Evolutionary conservation across 2,888 invertebrate genomes (phyloP).

Genomic region (Cynaeus angustus): DNA sequence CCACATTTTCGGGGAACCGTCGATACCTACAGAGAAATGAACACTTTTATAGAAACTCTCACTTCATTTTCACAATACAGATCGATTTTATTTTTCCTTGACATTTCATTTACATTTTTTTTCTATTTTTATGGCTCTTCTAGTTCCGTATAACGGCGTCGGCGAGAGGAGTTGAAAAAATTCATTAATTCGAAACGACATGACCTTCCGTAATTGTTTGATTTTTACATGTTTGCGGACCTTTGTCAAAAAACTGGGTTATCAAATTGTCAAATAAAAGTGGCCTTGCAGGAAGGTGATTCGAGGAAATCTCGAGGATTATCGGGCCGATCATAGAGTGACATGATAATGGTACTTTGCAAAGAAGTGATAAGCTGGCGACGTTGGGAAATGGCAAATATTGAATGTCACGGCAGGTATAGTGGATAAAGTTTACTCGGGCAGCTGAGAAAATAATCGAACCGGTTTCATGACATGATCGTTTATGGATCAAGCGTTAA

Average conservation of each 20-base stretch:
- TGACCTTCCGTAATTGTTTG: constrained; percentile 5
- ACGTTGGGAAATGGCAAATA: no score
- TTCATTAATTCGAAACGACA: neutral
- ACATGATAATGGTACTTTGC: neutral
- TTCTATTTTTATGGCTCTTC: neutral
- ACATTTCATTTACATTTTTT: constrained; percentile 2
- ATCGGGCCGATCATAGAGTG: neutral
- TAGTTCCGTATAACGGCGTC: neutral
- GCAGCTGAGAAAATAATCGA: no score
- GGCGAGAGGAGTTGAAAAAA: neutral
- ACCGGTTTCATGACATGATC: no score
- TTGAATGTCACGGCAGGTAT: no score
- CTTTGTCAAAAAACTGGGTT: constrained; percentile 20
- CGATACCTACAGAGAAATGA: constrained; percentile 1
- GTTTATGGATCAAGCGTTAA: no score
- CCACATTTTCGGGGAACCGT: constrained; percentile 17
- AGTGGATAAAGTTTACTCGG: no score
- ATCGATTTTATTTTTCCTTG: constrained; percentile 8
- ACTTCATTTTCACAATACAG: neutral
- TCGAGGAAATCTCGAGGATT: neutral
- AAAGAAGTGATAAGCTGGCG: no score
- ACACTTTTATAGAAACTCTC: neutral
- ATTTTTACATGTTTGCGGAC: neutral
- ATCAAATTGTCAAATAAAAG: constrained; percentile 20
- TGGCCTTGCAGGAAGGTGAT: constrained; percentile 10